Evolutionary conservation across 1,140 invertebrate species (phyloP).

Genomic region (Neuroterus valhalla): DNA sequence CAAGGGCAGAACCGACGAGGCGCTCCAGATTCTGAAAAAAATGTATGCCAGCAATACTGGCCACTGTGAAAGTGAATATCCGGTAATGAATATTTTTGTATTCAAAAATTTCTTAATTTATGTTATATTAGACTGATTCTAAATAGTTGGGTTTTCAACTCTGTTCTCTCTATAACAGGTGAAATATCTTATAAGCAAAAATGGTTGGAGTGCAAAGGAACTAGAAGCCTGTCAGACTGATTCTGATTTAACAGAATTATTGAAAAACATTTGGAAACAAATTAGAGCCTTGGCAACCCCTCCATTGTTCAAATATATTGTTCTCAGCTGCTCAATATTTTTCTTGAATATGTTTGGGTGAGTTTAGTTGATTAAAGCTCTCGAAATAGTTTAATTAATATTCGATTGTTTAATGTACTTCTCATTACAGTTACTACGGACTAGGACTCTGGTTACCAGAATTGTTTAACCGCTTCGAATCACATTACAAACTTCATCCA

Average conservation of each 20-base stretch:
- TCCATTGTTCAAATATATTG: slow-evolving; percentile 75
- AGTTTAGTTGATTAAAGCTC: slow-evolving; percentile 53
- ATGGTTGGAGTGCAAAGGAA: slow-evolving; percentile 32
- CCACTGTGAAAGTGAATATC: slow-evolving; percentile 63
- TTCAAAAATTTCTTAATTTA: not conserved
- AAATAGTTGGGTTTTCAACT: not conserved
- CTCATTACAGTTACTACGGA: slow-evolving; percentile 79
- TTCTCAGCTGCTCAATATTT: slow-evolving; percentile 77
- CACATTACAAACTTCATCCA: slow-evolving; percentile 71
- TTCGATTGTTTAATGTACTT: not conserved
- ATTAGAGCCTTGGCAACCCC: slow-evolving; percentile 75
- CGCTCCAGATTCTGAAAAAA: slow-evolving; percentile 76
- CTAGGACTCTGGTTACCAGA: slow-evolving; percentile 84
- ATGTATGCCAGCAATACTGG: slow-evolving; percentile 80
- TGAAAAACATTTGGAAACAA: slow-evolving; percentile 75
- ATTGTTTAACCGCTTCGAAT: slow-evolving; percentile 78
- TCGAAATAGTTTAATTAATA: not conserved
- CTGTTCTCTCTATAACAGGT: not conserved
- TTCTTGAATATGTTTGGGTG: slow-evolving; percentile 83
- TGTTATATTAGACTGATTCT: not conserved
- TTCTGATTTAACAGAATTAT: slow-evolving; percentile 54
- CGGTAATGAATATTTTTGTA: slow-evolving; percentile 48
- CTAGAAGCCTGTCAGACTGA: not conserved
- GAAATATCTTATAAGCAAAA: slow-evolving; percentile 1
- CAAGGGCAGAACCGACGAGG: slow-evolving; percentile 77